A percentile compares a stretch with the other conserved stretches of the same genome.
Evolutionary conservation across 2,888 invertebrate genomes (phyloP).

Genomic region (Subacronicta megacephala): DNA sequence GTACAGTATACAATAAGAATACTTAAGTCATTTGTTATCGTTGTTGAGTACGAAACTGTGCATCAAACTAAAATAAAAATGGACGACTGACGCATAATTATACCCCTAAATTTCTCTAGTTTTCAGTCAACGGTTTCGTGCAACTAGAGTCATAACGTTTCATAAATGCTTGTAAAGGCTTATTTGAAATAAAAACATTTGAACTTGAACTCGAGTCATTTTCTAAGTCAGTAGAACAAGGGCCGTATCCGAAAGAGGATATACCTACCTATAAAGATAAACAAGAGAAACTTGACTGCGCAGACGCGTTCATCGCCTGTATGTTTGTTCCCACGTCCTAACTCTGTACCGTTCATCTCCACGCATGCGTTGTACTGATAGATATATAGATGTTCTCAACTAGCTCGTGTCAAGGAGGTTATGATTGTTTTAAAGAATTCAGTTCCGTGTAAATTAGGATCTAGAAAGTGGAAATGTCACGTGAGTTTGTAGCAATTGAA

Average conservation of each 20-base stretch:
- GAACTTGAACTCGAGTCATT: too few relatives aligned
- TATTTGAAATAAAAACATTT: too few relatives aligned
- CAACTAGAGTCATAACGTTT: too few relatives aligned
- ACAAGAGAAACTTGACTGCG: slow-evolving; percentile 35
- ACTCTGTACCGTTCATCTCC: slow-evolving; percentile 17
- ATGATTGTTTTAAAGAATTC: slow-evolving; percentile 17
- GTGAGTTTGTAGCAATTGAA: too few relatives aligned
- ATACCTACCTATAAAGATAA: slow-evolving; percentile 2
- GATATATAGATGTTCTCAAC: slow-evolving; percentile 17
- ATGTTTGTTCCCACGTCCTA: slow-evolving; percentile 55
- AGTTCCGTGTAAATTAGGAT: slow-evolving; percentile 8
- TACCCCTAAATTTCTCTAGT: background rate
- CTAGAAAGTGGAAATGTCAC: background rate
- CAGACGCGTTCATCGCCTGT: slow-evolving; percentile 26
- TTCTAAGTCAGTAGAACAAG: slow-evolving; percentile 19
- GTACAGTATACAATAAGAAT: too few relatives aligned
- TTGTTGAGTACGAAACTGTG: too few relatives aligned
- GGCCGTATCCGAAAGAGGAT: background rate
- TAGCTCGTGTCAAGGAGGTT: slow-evolving; percentile 22
- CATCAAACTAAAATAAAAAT: background rate
- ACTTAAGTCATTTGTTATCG: too few relatives aligned
- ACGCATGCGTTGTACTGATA: slow-evolving; percentile 7
- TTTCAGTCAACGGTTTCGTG: too few relatives aligned
- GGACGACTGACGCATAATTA: too few relatives aligned
- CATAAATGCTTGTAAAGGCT: too few relatives aligned